A percentile compares a stretch with the other conserved stretches of the same genome.
Conservation (phyloP, 2,113 vertebrate genomes). For the Amphiprion percula region DNA sequence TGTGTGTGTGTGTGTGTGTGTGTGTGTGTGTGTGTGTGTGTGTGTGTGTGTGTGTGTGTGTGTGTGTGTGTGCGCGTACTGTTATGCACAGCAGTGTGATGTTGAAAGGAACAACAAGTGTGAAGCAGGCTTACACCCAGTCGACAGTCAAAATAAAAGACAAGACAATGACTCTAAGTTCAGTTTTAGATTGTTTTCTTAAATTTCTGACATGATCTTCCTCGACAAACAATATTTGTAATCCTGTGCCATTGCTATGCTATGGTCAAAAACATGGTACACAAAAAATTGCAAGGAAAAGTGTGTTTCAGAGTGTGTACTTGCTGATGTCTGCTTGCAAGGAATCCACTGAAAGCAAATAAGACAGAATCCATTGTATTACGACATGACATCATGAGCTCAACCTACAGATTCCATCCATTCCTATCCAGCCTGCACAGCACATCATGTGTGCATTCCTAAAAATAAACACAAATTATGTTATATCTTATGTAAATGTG, state of each 20-base stretch:
- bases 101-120: constrained; percentile 43
- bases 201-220: neutral
- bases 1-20: constrained; percentile 3
- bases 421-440: constrained; percentile 12
- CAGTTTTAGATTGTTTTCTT: neutral
- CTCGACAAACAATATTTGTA: neutral
- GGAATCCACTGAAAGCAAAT: constrained; percentile 1
- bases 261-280: neutral
- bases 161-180: neutral
- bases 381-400: constrained; percentile 10
- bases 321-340: neutral
- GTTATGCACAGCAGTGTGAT: neutral
- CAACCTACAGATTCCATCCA: constrained; percentile 28
- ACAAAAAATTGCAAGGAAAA: neutral
- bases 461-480: neutral
- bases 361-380: constrained; percentile 8
- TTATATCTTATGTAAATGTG: neutral
- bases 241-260: neutral
- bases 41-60: constrained; percentile 4
- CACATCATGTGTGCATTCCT: neutral
- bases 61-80: constrained; percentile 2
- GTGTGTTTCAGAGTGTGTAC: neutral
- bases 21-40: constrained; percentile 9
- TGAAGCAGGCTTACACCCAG: constrained; percentile 3
- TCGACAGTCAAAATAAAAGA: neutral